Evolutionary conservation across 2,888 invertebrate genomes (phyloP), one percentile per base, ranked within the genome.

Genomic region (Diadegma fenestrale): DNA sequence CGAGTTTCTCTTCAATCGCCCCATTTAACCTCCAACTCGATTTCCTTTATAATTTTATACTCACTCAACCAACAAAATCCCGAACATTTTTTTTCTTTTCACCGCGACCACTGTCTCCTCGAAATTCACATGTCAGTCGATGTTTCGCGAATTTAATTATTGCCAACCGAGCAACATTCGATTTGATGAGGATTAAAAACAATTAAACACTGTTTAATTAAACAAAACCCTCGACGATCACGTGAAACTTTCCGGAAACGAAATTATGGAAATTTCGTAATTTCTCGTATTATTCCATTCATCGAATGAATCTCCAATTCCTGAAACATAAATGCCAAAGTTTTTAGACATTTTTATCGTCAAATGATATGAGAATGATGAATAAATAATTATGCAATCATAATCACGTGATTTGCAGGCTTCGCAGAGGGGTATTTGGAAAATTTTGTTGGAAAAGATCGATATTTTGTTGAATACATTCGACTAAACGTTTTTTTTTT

Each of bases 1-100:
- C 22, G 77, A 30, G 26, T 51, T 80, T 73, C 72, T 79, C 58
- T 80, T 73, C 26, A 51, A 30, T 68, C 72, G 64, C 37, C 71
- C 58, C 83, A 82, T 87, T 80, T 33, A 17, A 26, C 26, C 8
- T 54, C 22, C 1, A 54, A 4, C 19, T 72, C 22, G 14, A 54
- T 6, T 41, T 54, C 43, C 43, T 33, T 48, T n/a, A 43, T 17
- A 19, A 33, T 78, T 63, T 33, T 22, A 58, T n/a, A 37, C 37
- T 79, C 54, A 48, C 66, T 73, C 45, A 68, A 37, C 19, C 12
- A 75, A 68, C 30, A 30, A 66, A 68, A 17, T 75, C 58, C 33
- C 37, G 45, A 6, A 30, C 80, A 80, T 80, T 58, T 30, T 75
- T 64, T 68, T 17, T 54, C 12, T 43, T 41, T 37, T 10, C 12